Evolutionary conservation across 2,797 vertebrate genomes (phyloP).

Genomic region (Pithecia hirsuta): DNA sequence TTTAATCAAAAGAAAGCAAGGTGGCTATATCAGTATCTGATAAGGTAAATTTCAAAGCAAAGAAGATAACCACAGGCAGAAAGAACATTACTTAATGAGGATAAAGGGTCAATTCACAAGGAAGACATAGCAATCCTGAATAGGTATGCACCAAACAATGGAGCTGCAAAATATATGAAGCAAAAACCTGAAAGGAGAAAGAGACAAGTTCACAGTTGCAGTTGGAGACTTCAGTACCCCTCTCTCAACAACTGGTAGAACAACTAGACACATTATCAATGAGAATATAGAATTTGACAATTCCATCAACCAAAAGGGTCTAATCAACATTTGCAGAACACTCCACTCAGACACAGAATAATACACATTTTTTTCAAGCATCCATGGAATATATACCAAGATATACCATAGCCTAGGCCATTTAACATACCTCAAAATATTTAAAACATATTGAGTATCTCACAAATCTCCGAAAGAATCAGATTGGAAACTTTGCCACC

Average conservation of each 20-base stretch:
- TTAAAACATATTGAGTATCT: not conserved
- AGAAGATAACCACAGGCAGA: not conserved
- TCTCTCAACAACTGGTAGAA: not conserved
- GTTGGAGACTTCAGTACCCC: not conserved
- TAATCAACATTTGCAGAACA: not conserved
- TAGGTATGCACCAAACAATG: not conserved
- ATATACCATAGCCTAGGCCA: not conserved
- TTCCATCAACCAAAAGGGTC: not conserved
- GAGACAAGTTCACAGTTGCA: not conserved
- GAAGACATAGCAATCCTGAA: not conserved
- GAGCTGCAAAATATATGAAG: not conserved
- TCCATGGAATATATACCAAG: not conserved
- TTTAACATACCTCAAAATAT: not conserved
- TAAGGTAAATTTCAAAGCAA: constrained; percentile 5
- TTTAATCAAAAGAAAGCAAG: constrained; percentile 9
- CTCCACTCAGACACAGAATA: not conserved
- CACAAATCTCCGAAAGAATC: not conserved
- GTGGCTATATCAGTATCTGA: not conserved
- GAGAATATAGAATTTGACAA: not conserved
- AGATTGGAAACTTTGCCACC: not conserved
- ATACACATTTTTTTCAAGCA: not conserved
- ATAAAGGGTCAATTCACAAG: not conserved
- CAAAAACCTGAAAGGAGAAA: not conserved
- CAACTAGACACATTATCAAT: not conserved
- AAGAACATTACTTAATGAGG: not conserved